Evolutionary conservation across 2,113 vertebrate genomes (phyloP).

Genomic region (Aspiorhynchus laticeps): DNA sequence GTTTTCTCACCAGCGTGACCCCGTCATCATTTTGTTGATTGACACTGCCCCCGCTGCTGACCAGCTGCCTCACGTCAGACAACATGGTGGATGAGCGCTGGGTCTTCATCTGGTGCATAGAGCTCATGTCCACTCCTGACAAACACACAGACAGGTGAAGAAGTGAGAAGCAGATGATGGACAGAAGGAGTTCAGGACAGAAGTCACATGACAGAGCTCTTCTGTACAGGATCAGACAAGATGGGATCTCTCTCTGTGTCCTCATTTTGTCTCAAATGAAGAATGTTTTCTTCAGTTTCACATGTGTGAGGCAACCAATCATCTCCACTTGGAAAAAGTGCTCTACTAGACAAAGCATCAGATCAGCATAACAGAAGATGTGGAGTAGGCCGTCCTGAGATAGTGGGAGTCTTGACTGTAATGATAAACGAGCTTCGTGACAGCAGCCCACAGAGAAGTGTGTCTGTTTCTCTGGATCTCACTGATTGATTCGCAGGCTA

Average conservation of each 20-base stretch:
- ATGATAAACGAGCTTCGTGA: slow-evolving; percentile 11
- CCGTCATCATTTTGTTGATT: slow-evolving; percentile 87
- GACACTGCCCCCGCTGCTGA: slow-evolving; percentile 78
- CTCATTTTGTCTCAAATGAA: slow-evolving; percentile 36
- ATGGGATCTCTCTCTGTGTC: not conserved
- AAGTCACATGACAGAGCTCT: slow-evolving; percentile 30
- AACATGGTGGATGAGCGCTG: slow-evolving; percentile 86
- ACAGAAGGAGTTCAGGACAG: slow-evolving; percentile 12
- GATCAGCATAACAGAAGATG: not conserved
- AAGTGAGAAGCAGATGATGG: not conserved
- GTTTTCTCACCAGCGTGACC: slow-evolving; percentile 85
- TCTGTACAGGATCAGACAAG: slow-evolving; percentile 7
- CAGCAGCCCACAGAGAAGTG: not conserved
- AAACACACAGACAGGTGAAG: slow-evolving; percentile 37
- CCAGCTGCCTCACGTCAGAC: slow-evolving; percentile 83
- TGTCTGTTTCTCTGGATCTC: not conserved
- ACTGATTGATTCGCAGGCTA: slow-evolving; percentile 40
- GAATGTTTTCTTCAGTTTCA: slow-evolving; percentile 22
- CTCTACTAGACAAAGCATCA: not conserved
- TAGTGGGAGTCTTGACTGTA: not conserved
- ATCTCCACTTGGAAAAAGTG: not conserved
- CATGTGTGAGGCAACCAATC: not conserved
- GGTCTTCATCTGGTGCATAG: slow-evolving; percentile 82
- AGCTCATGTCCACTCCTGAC: slow-evolving; percentile 84
- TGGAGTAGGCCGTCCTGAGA: not conserved